Evolutionary conservation across 2,113 vertebrate species (phyloP), one percentile per base, ranked within the genome.

Genomic region (Erythrocercus mccallii): DNA sequence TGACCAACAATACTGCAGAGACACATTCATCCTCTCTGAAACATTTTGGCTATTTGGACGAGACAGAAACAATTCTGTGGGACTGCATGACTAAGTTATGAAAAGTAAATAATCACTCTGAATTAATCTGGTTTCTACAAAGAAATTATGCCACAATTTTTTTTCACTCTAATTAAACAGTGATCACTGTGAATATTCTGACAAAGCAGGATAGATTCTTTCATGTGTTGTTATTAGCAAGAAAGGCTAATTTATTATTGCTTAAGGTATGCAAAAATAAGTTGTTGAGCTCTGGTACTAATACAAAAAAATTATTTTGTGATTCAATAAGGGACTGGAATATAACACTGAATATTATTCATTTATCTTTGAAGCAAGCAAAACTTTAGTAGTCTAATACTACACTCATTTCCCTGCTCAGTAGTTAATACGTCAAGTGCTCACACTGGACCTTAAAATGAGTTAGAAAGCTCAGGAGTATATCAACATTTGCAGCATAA

Each of bases 401-500:
- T 71, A 44, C 65, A 51, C 45, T 90, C 7, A 2, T 65, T 90
- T 66, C 38, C 58, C 48, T 88, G 79, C 90, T 88, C 89, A 96
- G 83, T 71, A 62, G 60, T 87, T 86, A 62, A 30, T 53, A 51
- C 47, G 78, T 80, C 79, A 92, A 88, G 47, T 83, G 87, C 62
- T 94, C 85, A 58, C 78, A 79, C 40, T 48, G 51, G 82, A 93
- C 86, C 90, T 76, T 90, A 61, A 88, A 92, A 83, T 92, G 84
- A 92, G 76, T 94, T 93, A 89, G 94, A 95, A 90, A 97, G 82
- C 97, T 89, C 77, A 85, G 68, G 92, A 95, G 82, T 90, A 78
- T 94, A 95, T 94, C 92, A 96, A 84, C 64, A 85, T 95, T 94
- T 96, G 91, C 82, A 80, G 89, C 86, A 91, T 69, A 96, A 97